Evolutionary conservation across 2,888 invertebrate species (phyloP).

Genomic region (Lepetodrilus schrolli): DNA sequence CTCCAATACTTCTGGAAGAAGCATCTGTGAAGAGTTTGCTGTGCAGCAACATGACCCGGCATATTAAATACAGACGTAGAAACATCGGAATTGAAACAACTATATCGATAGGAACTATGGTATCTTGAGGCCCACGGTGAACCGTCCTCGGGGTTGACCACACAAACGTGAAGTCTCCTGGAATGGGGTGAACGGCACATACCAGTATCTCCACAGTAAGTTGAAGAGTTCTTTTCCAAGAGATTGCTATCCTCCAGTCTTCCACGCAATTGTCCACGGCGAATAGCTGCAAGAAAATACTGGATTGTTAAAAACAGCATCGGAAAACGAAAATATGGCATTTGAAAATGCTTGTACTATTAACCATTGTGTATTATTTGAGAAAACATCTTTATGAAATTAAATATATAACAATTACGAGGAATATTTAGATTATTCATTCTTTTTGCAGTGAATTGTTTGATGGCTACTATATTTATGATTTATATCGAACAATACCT

Average conservation of each 20-base stretch:
- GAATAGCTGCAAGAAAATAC: conserved; percentile 86
- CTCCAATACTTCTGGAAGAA: conserved; percentile 88
- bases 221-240: conserved; percentile 91
- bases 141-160: conserved; percentile 85
- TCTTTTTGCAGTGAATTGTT: no score
- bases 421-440: no score
- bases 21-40: conserved; percentile 99
- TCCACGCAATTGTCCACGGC: conserved; percentile 99
- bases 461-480: no score
- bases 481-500: no score
- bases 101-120: conserved; percentile 82
- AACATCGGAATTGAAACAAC: conserved; percentile 99
- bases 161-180: conserved; percentile 94
- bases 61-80: conserved; percentile 98
- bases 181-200: conserved; percentile 98
- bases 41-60: conserved; percentile 99
- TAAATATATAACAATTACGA: no score
- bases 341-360: no score
- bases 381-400: no score
- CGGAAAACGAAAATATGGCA: no score
- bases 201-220: conserved; percentile 81
- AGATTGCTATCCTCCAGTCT: conserved; percentile 99
- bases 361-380: no score
- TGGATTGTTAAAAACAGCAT: no score
- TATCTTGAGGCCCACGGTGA: conserved; percentile 49